Conservation (phyloP, 2,888 invertebrate genomes). For the Synanthedon andrenaeformis region DNA sequence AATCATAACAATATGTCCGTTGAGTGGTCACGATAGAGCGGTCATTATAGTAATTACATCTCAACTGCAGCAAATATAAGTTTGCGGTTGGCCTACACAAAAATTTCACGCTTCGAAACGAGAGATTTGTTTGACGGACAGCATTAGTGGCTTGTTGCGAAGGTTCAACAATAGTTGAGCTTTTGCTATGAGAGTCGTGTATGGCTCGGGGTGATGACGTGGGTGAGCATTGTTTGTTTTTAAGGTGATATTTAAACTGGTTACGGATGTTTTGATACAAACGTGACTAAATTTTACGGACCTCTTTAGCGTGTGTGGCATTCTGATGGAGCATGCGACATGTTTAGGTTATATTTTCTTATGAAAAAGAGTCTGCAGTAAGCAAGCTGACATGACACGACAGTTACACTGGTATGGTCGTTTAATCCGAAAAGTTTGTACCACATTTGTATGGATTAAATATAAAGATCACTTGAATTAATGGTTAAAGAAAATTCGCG, state of each 20-base stretch:
- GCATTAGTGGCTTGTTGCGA: conserved; percentile 24
- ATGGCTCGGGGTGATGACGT: conserved; percentile 53
- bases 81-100: conserved; percentile 17
- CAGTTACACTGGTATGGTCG: too few relatives aligned
- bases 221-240: conserved; percentile 52
- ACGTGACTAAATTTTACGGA: conserved; percentile 38
- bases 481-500: too few relatives aligned
- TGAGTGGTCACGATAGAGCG: conserved; percentile 50
- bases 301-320: conserved; percentile 33
- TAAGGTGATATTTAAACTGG: conserved; percentile 37
- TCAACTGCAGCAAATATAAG: conserved; percentile 25
- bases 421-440: too few relatives aligned
- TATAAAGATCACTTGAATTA: too few relatives aligned
- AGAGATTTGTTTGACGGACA: conserved; percentile 4
- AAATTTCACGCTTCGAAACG: not conserved
- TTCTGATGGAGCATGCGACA: conserved; percentile 9
- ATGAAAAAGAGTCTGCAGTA: too few relatives aligned
- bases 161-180: conserved; percentile 51
- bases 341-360: too few relatives aligned
- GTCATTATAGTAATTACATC: conserved; percentile 59
- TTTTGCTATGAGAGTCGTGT: conserved; percentile 45
- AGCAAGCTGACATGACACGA: too few relatives aligned
- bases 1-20: conserved; percentile 58
- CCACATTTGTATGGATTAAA: too few relatives aligned
- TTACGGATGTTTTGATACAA: conserved; percentile 25